These are phyloP conservation scores for Probosciger aterrimus DNA, from an alignment of 2,113 vertebrate species.

Conservation along the genomic window DNA sequence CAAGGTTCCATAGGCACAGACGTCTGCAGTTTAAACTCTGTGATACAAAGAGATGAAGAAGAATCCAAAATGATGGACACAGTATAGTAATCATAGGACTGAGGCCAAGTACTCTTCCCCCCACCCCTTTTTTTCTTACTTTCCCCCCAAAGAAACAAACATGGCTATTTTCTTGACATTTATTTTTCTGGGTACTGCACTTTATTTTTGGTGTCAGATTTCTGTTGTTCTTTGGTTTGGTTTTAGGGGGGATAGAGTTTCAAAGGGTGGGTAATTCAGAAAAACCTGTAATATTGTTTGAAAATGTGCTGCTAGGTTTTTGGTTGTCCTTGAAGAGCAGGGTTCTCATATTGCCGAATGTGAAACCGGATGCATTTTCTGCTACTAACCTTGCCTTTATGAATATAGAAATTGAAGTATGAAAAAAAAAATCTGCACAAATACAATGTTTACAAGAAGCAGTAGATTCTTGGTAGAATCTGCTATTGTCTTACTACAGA, in stretches of 20 bases:
- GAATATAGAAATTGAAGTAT: constrained; percentile 74
- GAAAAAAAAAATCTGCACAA: constrained; percentile 74
- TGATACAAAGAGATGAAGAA: constrained; percentile 88
- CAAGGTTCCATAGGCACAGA: constrained; percentile 80
- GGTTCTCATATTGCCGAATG: constrained; percentile 72
- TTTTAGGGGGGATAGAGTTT: not conserved
- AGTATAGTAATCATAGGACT: constrained; percentile 76
- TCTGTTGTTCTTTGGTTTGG: constrained; percentile 37
- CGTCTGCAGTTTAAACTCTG: constrained; percentile 76
- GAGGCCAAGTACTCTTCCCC: constrained; percentile 58
- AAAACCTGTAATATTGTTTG: constrained; percentile 64
- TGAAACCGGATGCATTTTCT: constrained; percentile 76
- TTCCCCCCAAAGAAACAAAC: constrained; percentile 69
- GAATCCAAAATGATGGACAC: constrained; percentile 95
- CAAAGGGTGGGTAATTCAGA: constrained; percentile 66
- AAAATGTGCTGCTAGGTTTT: constrained; percentile 81
- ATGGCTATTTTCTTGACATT: constrained; percentile 80
- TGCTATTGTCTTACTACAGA: constrained; percentile 71
- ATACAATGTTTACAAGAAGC: constrained; percentile 78
- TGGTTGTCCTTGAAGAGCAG: constrained; percentile 64
- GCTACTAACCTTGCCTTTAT: constrained; percentile 81
- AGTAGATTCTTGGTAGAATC: constrained; percentile 70
- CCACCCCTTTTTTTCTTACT: not conserved
- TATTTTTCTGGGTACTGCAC: constrained; percentile 90
- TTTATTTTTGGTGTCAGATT: constrained; percentile 83